A percentile compares a stretch with the other conserved stretches of the same genome.
Conservation (phyloP, 2,113 vertebrate genomes). For the Crotalus viridis region DNA sequence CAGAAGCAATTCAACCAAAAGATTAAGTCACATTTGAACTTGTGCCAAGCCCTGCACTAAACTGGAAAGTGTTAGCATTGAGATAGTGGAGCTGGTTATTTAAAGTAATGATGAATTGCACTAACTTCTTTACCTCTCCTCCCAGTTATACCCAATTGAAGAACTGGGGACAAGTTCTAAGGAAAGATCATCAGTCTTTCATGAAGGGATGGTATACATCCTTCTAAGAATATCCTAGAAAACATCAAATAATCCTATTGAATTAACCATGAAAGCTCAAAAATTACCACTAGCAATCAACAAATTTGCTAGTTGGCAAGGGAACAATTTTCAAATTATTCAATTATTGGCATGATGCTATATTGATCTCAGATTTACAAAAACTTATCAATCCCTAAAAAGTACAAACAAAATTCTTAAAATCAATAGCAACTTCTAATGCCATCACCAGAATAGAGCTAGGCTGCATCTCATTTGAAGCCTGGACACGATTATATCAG, state of each 20-base stretch:
- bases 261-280: background rate
- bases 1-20: background rate
- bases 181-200: background rate
- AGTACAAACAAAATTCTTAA: background rate
- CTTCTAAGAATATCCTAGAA: background rate
- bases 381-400: background rate
- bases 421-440: background rate
- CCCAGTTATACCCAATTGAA: background rate
- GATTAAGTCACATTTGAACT: background rate
- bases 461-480: background rate
- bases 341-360: background rate
- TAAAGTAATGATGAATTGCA: background rate
- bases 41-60: background rate
- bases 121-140: background rate
- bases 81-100: background rate
- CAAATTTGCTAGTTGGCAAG: background rate
- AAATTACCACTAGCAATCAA: background rate
- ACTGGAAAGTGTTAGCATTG: background rate
- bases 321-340: background rate
- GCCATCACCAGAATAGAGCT: background rate
- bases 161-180: background rate
- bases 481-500: background rate
- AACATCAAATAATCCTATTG: background rate
- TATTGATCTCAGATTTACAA: background rate
- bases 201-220: background rate